Percentiles rank a stretch among this genome's conserved stretches.
phyloP scores from a whole-genome alignment of 2,888 invertebrate species.

The Stenodera caucasica region DNA sequence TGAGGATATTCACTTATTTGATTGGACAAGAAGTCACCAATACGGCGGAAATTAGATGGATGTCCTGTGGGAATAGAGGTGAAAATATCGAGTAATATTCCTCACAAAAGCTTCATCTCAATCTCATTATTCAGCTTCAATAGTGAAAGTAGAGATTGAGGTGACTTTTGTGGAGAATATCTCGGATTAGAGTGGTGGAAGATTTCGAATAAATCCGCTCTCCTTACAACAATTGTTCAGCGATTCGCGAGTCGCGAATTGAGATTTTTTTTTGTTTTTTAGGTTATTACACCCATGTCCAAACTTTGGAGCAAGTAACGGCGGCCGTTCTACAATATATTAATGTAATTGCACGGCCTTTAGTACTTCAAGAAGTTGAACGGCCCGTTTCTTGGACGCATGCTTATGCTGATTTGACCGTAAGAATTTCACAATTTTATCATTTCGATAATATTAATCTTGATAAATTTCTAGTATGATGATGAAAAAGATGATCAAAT shows the following conservation, averaged over 20 bases:
- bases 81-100: background rate
- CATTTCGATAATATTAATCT: conserved; percentile 7
- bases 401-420: conserved; percentile 85
- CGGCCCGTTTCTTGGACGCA: conserved; percentile 95
- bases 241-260: too few species aligned
- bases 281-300: conserved; percentile 95
- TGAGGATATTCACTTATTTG: conserved; percentile 96
- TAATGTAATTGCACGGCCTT: conserved; percentile 85
- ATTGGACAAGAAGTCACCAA: conserved; percentile 85
- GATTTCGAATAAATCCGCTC: too few species aligned
- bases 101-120: too few species aligned
- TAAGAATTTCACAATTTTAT: conserved; percentile 51
- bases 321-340: conserved; percentile 97
- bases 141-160: too few species aligned
- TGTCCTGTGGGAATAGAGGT: conserved; percentile 95
- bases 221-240: too few species aligned
- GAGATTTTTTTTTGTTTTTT: conserved; percentile 27
- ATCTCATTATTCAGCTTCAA: too few species aligned
- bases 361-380: conserved; percentile 71
- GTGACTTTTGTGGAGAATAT: too few species aligned
- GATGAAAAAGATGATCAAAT: conserved; percentile 44
- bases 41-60: conserved; percentile 86
- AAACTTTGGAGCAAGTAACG: conserved; percentile 92
- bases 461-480: conserved; percentile 47
- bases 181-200: too few species aligned